These are phyloP conservation scores for Orestias chungarensis DNA, from an alignment of 2,797 vertebrate genomes.

Conservation along the genomic window DNA sequence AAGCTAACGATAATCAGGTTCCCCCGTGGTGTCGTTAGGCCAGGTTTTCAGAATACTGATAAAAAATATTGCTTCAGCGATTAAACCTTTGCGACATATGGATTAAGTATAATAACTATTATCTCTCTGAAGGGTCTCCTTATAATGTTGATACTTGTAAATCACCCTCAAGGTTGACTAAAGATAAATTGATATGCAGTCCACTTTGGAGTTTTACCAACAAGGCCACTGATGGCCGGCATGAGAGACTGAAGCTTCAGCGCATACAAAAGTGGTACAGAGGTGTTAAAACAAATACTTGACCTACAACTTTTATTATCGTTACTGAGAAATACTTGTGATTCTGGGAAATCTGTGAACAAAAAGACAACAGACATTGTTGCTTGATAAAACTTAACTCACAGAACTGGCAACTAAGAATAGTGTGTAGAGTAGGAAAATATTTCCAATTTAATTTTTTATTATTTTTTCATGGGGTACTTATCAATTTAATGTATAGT, in stretches of 20 bases:
- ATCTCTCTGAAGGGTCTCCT: slow-evolving; percentile 37
- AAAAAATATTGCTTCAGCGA: slow-evolving; percentile 33
- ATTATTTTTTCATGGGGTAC: neutral
- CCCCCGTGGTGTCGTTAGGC: slow-evolving; percentile 23
- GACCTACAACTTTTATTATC: neutral
- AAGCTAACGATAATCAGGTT: slow-evolving; percentile 33
- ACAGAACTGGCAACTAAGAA: neutral
- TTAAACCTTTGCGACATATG: slow-evolving; percentile 43
- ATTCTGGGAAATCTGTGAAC: neutral
- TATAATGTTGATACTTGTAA: slow-evolving; percentile 43
- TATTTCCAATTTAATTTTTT: neutral
- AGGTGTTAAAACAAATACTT: too few relatives aligned
- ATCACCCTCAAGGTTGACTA: slow-evolving; percentile 62
- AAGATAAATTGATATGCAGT: slow-evolving; percentile 56
- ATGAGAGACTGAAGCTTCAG: slow-evolving; percentile 11
- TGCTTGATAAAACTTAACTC: neutral
- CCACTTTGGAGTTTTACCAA: slow-evolving; percentile 26
- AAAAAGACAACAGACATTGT: neutral
- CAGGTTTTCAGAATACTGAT: slow-evolving; percentile 44
- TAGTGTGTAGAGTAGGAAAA: neutral
- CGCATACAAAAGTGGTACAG: too few relatives aligned
- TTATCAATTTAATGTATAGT: neutral
- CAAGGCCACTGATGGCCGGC: slow-evolving; percentile 22
- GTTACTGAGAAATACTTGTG: neutral
- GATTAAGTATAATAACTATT: slow-evolving; percentile 52